These are phyloP conservation scores for Zapornia atra DNA, from an alignment of 2,113 vertebrate genomes.

Conservation along the genomic window DNA sequence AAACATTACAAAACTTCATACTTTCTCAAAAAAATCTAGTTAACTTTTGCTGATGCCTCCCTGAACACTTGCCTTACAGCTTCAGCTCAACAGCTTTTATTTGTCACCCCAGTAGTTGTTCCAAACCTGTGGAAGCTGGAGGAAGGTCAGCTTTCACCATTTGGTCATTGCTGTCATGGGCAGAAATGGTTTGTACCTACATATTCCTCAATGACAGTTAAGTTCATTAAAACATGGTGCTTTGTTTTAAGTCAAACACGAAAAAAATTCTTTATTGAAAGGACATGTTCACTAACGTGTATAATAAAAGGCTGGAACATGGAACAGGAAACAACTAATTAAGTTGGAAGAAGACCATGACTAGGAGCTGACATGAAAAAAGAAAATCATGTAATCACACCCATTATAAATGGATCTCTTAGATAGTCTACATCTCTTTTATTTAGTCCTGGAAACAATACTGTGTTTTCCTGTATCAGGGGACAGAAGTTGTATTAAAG, in stretches of 20 bases:
- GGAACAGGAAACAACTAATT: neutral
- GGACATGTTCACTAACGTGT: neutral
- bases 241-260: neutral
- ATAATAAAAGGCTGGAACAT: neutral
- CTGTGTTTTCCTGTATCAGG: neutral
- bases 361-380: neutral
- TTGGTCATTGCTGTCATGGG: neutral
- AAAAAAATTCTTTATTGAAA: neutral
- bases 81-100: too few species aligned
- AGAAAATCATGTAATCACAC: neutral
- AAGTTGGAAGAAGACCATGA: neutral
- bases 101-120: neutral
- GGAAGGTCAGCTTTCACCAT: neutral
- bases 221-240: neutral
- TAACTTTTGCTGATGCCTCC: neutral
- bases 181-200: neutral
- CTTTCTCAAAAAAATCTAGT: neutral
- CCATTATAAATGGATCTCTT: neutral
- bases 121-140: neutral
- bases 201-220: neutral
- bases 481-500: neutral
- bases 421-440: neutral
- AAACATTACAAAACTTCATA: neutral
- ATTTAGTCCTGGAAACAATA: neutral
- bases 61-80: neutral